A percentile compares a stretch with the other conserved stretches of the same genome.
Evolutionary conservation across 2,797 vertebrate species (phyloP).

Genomic region (Sandelia bainsii): DNA sequence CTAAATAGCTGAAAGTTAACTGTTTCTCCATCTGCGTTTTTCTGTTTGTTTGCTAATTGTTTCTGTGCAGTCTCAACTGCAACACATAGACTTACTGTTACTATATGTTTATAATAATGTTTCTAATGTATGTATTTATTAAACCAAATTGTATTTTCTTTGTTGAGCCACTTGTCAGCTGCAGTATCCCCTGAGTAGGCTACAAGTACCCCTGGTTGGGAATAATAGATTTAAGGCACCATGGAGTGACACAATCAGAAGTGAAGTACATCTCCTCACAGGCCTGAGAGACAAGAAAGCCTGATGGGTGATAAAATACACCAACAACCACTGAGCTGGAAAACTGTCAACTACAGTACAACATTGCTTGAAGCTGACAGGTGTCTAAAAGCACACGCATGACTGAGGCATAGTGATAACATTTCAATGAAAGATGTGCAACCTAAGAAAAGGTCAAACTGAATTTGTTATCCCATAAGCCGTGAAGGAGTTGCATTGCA

Average conservation of each 20-base stretch:
- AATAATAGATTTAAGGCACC: conserved; percentile 12
- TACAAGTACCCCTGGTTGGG: not conserved
- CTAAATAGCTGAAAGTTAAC: too few species aligned
- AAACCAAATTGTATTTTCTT: not conserved
- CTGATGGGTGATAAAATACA: conserved; percentile 44
- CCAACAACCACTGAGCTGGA: conserved; percentile 36
- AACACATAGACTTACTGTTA: too few species aligned
- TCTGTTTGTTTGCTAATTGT: too few species aligned
- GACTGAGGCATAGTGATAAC: conserved; percentile 22
- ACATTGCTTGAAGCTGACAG: conserved; percentile 45
- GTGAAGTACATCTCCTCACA: conserved; percentile 12
- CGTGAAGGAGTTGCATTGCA: not conserved
- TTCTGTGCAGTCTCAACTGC: too few species aligned
- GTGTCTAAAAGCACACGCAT: conserved; percentile 42
- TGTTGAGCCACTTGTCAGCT: not conserved
- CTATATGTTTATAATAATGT: too few species aligned
- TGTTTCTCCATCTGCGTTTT: too few species aligned
- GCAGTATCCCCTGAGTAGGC: not conserved
- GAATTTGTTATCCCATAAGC: conserved; percentile 19
- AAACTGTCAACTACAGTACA: conserved; percentile 27
- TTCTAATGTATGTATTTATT: too few species aligned
- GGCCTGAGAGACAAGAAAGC: conserved; percentile 17
- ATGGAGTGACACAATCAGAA: conserved; percentile 17
- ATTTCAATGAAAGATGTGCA: conserved; percentile 17
- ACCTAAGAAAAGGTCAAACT: conserved; percentile 29